Percentiles rank a stretch among this genome's conserved stretches.
phyloP scores from a whole-genome alignment of 2,113 vertebrate genomes.

The Hypanus sabinus region DNA sequence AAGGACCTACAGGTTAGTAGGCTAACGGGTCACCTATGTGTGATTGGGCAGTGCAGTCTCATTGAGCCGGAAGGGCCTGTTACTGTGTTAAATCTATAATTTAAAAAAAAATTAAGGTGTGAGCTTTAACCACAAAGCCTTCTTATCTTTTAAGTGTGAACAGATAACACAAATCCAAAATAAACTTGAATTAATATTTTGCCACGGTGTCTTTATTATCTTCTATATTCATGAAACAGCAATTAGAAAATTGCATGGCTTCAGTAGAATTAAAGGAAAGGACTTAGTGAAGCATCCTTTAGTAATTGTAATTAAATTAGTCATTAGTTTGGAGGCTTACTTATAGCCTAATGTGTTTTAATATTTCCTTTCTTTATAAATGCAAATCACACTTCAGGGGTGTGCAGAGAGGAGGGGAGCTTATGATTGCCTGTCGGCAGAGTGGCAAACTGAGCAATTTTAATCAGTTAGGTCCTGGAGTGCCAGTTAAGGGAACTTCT shows the following conservation, averaged over 20 bases:
- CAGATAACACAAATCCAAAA: not conserved
- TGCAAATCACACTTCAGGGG: constrained; percentile 18
- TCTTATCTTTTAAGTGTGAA: not conserved
- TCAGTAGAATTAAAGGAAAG: constrained; percentile 6
- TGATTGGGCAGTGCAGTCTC: no score
- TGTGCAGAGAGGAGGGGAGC: not conserved
- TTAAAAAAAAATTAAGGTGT: no score
- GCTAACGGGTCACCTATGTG: no score
- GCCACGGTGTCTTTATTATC: no score
- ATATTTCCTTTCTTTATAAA: constrained; percentile 27
- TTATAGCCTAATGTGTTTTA: constrained; percentile 7
- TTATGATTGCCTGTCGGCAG: not conserved
- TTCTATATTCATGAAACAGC: not conserved
- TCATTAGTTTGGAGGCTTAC: constrained; percentile 25
- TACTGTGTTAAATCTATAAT: no score
- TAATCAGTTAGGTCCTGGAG: not conserved
- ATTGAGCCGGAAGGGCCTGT: no score
- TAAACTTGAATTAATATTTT: not conserved
- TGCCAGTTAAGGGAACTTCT: not conserved
- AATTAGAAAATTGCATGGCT: not conserved
- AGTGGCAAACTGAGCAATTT: not conserved
- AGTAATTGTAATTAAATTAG: constrained; percentile 34
- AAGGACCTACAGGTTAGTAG: no score
- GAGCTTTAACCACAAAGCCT: no score
- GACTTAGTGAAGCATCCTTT: constrained; percentile 1